phyloP scores from a whole-genome alignment of 2,113 vertebrate genomes.

The Platichthys stellatus region DNA sequence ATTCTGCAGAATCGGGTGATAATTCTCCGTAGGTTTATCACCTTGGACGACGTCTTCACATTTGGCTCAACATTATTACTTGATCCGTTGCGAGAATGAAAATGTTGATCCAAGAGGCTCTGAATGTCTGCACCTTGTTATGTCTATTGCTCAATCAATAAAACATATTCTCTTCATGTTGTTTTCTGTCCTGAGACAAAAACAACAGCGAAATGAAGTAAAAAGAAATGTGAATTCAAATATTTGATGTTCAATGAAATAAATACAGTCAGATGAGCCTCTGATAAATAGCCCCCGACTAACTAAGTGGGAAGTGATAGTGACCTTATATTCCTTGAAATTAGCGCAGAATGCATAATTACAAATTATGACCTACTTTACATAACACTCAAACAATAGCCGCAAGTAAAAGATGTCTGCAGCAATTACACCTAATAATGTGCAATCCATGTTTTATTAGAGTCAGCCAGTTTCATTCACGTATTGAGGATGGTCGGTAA shows the following conservation, averaged over 20 bases:
- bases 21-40: too few species aligned
- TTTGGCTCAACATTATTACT: neutral
- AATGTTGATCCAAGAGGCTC: neutral
- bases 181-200: neutral
- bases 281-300: conserved; percentile 45
- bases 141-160: neutral
- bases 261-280: conserved; percentile 51
- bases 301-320: conserved; percentile 46
- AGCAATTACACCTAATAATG: conserved; percentile 70
- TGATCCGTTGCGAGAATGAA: neutral
- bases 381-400: conserved; percentile 62
- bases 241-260: neutral
- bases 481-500: conserved; percentile 56
- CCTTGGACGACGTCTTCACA: too few species aligned
- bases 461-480: conserved; percentile 68
- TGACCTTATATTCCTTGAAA: conserved; percentile 59
- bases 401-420: conserved; percentile 52
- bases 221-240: neutral
- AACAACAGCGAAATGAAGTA: neutral
- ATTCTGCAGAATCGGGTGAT: neutral
- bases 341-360: conserved; percentile 64
- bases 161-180: neutral
- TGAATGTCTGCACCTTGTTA: neutral
- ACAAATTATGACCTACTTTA: conserved; percentile 64
- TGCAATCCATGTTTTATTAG: conserved; percentile 64